Base-by-base conservation (phyloP, 2,888 invertebrate genomes). In the Tridacna crocea region DNA sequence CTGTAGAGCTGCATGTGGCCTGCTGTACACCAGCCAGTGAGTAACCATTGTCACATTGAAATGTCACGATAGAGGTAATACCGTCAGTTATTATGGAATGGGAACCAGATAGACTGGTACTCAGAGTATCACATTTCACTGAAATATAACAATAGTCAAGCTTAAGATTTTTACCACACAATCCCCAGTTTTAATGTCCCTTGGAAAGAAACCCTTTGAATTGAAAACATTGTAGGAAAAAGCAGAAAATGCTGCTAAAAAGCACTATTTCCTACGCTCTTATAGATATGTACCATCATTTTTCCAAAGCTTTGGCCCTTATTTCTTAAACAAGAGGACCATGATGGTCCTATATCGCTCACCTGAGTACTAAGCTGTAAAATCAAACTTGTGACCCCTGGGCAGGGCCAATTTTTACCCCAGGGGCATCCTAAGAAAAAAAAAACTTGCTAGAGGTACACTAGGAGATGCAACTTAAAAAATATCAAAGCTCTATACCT, bases 31-130 rank as follows among this genome's bases (percentile, higher is more conserved):
- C 85, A 26, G 55, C 19, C 55, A 85, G 27, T 24, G 74, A 61
- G 63, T 79, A 83, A 22, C 81, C 81, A 60, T 24, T 27, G 22
- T 58, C 75, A 75, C 85, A 85, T 22, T n/a, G 51, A 72, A 79
- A 83, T 47, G 70, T 65, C 13, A 80, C 79, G 12, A 26, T 61
- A 15, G 85, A 66, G 19, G 65, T 68, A 19, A 26, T n/a, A 8
- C 85, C 85, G 46, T 85, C 79, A 24, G 85, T 77, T 17, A n/a
- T n/a, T 24, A 78, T 24, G 11, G 72, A 66, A 19, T 61, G 55
- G 22, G 73, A 51, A 10, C 75, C 66, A 24, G 70, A 75, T 0
- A 60, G n/a, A 47, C 73, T 70, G 1, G 26, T 22, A 19, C 78
- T 70, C 22, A 78, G 22, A n/a, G 75, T 2, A 17, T 65, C 24